phyloP scores from a whole-genome alignment of 1,140 invertebrate genomes.

The Ptiloglossa arizonensis region DNA sequence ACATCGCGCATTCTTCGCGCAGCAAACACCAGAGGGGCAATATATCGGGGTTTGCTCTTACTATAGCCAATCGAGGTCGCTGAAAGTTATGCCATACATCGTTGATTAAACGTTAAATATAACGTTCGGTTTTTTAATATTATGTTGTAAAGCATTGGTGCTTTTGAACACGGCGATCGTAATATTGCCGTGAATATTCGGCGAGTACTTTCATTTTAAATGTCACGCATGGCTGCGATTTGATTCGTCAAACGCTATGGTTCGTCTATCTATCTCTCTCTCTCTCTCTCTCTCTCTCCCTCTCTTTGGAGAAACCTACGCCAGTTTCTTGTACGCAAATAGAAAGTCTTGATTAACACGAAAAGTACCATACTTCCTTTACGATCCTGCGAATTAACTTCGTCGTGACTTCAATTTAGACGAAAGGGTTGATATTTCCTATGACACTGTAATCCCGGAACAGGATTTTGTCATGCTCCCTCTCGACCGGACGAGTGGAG shows the following conservation, averaged over 20 bases:
- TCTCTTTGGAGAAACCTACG: too few relatives aligned
- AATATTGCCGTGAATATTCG: background rate
- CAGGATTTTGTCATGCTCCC: conserved; percentile 28
- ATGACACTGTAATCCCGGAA: conserved; percentile 16
- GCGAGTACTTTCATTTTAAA: background rate
- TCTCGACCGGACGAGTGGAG: background rate
- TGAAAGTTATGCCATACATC: too few relatives aligned
- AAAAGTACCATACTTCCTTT: background rate
- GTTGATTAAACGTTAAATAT: background rate
- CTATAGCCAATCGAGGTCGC: too few relatives aligned
- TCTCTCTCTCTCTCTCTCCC: too few relatives aligned
- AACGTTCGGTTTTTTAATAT: background rate
- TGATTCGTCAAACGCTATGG: too few relatives aligned
- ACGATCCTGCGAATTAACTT: background rate
- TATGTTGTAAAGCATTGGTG: background rate
- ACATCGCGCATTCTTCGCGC: too few relatives aligned
- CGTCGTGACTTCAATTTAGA: background rate
- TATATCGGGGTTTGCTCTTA: too few relatives aligned
- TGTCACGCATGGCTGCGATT: too few relatives aligned
- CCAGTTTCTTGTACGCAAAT: too few relatives aligned
- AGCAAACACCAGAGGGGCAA: too few relatives aligned
- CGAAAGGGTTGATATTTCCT: conserved; percentile 21
- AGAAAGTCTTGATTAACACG: too few relatives aligned
- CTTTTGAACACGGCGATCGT: background rate
- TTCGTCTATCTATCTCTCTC: too few relatives aligned